Evolutionary conservation across 1,140 invertebrate species (phyloP).

Genomic region (Apis florea): DNA sequence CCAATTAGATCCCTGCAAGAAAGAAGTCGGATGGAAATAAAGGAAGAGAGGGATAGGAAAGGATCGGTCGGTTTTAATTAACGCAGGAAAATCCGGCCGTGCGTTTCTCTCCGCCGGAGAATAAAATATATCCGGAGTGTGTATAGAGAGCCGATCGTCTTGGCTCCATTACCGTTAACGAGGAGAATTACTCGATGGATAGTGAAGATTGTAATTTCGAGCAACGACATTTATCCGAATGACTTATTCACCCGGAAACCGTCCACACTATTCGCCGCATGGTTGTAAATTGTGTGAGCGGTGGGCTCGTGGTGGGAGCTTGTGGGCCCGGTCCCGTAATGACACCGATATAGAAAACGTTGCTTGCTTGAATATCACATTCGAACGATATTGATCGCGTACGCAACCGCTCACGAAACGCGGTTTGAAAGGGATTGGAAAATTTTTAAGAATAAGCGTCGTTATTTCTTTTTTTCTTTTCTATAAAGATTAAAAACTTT

Average conservation of each 20-base stretch:
- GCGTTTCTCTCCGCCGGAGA: not conserved
- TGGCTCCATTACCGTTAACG: slow-evolving; percentile 5
- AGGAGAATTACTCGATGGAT: slow-evolving; percentile 15
- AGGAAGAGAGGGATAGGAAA: too few relatives aligned
- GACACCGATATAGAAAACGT: slow-evolving; percentile 14
- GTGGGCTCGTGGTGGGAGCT: not conserved
- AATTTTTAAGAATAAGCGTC: too few relatives aligned
- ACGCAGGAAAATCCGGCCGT: not conserved
- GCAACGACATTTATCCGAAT: slow-evolving; percentile 28
- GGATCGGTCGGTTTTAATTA: slow-evolving; percentile 4
- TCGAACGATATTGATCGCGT: not conserved
- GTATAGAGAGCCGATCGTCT: slow-evolving; percentile 4
- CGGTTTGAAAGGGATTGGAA: too few relatives aligned
- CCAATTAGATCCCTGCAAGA: slow-evolving; percentile 11
- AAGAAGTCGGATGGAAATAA: not conserved
- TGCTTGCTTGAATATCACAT: not conserved
- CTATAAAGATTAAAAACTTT: too few relatives aligned
- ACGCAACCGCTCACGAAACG: too few relatives aligned
- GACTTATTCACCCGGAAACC: slow-evolving; percentile 44
- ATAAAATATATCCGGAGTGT: slow-evolving; percentile 25
- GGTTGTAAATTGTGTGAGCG: slow-evolving; percentile 10
- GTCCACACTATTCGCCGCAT: slow-evolving; percentile 8
- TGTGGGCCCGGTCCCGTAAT: slow-evolving; percentile 13
- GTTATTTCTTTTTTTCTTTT: too few relatives aligned
- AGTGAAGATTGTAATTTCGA: slow-evolving; percentile 27